These are phyloP conservation scores for Patagioenas fasciata DNA, from an alignment of 2,113 vertebrate species.

Conservation along the genomic window DNA sequence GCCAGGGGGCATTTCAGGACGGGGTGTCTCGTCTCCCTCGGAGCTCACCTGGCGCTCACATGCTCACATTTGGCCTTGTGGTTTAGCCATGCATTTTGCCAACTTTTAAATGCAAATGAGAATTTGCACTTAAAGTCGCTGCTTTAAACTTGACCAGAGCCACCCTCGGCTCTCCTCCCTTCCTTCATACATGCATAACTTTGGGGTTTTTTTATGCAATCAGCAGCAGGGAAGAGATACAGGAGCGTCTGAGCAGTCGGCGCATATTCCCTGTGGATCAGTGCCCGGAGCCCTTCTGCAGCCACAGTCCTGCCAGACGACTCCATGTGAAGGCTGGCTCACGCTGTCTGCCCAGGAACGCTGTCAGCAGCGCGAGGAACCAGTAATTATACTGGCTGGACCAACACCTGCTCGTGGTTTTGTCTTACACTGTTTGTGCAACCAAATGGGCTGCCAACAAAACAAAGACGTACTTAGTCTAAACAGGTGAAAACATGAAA, in stretches of 20 bases:
- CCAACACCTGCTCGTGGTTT: constrained; percentile 59
- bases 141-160: background rate
- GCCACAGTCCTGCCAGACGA: background rate
- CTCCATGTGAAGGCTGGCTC: constrained; percentile 30
- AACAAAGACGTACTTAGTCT: constrained; percentile 8
- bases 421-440: constrained; percentile 52
- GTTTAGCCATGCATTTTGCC: background rate
- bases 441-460: constrained; percentile 20
- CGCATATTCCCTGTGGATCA: background rate
- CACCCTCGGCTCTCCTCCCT: background rate
- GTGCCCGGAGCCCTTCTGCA: constrained; percentile 1
- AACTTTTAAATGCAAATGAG: background rate
- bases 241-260: background rate
- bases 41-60: background rate
- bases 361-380: background rate
- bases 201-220: background rate
- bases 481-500: constrained; percentile 43
- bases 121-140: background rate
- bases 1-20: background rate
- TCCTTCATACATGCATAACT: background rate
- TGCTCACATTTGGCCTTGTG: background rate
- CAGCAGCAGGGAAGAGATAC: background rate
- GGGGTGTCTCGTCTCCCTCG: background rate
- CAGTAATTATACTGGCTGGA: constrained; percentile 40
- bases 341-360: background rate